Conservation (phyloP, 2,797 vertebrate species). For the Thunnus albacares region DNA sequence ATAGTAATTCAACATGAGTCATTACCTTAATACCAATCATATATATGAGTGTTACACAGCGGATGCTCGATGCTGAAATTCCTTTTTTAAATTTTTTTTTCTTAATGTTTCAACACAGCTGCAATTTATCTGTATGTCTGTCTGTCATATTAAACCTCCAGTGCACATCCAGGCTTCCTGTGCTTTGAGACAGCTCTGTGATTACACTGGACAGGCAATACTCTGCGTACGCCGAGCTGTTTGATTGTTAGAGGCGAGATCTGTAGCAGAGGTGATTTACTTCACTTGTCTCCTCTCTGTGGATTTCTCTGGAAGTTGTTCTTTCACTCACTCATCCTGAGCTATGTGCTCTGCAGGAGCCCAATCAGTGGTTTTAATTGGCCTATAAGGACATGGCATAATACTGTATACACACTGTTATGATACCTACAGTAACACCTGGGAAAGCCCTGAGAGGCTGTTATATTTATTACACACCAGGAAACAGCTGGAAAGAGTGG, state of each 20-base stretch:
- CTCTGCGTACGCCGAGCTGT: slow-evolving; percentile 39
- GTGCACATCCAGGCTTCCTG: slow-evolving; percentile 46
- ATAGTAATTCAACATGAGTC: neutral
- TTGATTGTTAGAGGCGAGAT: slow-evolving; percentile 51
- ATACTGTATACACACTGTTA: neutral
- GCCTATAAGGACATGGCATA: slow-evolving; percentile 5
- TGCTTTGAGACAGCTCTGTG: slow-evolving; percentile 57
- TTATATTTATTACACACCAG: no score
- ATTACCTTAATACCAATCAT: slow-evolving; percentile 6
- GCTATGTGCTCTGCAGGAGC: slow-evolving; percentile 17
- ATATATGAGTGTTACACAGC: neutral
- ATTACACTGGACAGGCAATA: slow-evolving; percentile 67
- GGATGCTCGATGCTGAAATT: neutral
- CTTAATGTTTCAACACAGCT: slow-evolving; percentile 27
- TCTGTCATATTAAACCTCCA: slow-evolving; percentile 58
- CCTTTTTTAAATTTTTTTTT: neutral
- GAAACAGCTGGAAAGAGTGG: neutral
- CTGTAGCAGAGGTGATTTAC: slow-evolving; percentile 61
- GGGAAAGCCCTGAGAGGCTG: neutral
- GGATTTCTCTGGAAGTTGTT: slow-evolving; percentile 41
- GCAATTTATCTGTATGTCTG: slow-evolving; percentile 37
- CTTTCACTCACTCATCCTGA: slow-evolving; percentile 11
- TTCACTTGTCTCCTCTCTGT: slow-evolving; percentile 46
- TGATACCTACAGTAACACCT: neutral
- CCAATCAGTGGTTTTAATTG: slow-evolving; percentile 37